Conservation (phyloP, 1,140 invertebrate genomes). For the Papilio glaucus region DNA sequence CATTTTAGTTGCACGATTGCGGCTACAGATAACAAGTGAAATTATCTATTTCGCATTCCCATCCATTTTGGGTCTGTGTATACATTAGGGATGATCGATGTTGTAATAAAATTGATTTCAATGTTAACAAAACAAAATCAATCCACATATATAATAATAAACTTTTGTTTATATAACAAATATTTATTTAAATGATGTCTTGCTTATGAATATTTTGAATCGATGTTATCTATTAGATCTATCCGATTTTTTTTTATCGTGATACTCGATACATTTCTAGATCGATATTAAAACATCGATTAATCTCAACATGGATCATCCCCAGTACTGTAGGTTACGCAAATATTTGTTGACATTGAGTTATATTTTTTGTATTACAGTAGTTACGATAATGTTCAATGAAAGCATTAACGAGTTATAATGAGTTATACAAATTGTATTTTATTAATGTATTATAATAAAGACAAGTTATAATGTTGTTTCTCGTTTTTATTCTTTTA, state of each 20-base stretch:
- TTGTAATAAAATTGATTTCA: constrained; percentile 2
- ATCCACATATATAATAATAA: neutral
- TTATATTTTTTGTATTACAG: constrained; percentile 32
- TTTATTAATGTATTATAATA: constrained; percentile 76
- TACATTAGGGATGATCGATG: constrained; percentile 11
- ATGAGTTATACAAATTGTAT: constrained; percentile 75
- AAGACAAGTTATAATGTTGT: constrained; percentile 70
- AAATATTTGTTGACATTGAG: constrained; percentile 34
- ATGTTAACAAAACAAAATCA: neutral
- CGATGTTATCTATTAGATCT: neutral
- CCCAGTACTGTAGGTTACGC: neutral
- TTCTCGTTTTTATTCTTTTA: constrained; percentile 40
- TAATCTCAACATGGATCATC: neutral
- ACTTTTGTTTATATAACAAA: constrained; percentile 14
- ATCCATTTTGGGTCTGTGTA: constrained; percentile 28
- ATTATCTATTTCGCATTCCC: constrained; percentile 18
- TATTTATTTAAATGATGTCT: constrained; percentile 12
- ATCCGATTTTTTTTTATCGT: too few species aligned
- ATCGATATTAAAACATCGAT: neutral
- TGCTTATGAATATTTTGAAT: neutral
- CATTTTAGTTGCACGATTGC: neutral
- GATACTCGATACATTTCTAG: too few species aligned
- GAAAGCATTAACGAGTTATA: constrained; percentile 55
- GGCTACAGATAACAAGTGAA: neutral
- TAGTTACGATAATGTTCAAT: constrained; percentile 30